Conservation (phyloP, 2,888 invertebrate species). For the Leptinotarsa juncta region DNA sequence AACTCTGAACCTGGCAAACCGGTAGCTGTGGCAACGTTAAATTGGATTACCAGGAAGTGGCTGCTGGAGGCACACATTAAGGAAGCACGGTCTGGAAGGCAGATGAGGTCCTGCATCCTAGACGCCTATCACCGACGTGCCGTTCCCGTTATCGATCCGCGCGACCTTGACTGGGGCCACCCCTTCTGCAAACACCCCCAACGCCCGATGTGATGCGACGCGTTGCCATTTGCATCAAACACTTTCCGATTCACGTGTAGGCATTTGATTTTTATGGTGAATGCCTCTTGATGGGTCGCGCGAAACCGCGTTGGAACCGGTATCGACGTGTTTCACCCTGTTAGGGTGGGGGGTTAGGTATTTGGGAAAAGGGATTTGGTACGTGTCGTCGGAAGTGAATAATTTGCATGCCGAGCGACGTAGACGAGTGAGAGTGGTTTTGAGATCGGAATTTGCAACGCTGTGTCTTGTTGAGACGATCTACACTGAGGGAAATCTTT, state of each 20-base stretch:
- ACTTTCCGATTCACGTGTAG: conserved; percentile 47
- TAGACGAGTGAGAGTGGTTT: too few relatives aligned
- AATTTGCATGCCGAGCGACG: too few relatives aligned
- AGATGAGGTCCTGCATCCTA: conserved; percentile 23
- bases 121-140: conserved; percentile 1
- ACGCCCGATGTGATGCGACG: conserved; percentile 45
- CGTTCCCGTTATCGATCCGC: conserved; percentile 16
- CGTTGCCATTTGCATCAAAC: conserved; percentile 50
- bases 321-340: neutral
- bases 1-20: conserved; percentile 21
- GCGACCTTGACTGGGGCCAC: neutral
- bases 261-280: conserved; percentile 48
- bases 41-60: conserved; percentile 47
- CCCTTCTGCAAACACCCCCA: conserved; percentile 44
- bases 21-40: conserved; percentile 48
- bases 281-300: conserved; percentile 42
- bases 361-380: conserved; percentile 1
- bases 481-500: too few relatives aligned
- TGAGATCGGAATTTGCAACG: too few relatives aligned
- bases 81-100: neutral
- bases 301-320: neutral
- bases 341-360: neutral
- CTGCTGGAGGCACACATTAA: conserved; percentile 29
- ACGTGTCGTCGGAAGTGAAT: neutral
- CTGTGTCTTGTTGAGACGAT: too few relatives aligned